phyloP scores from a whole-genome alignment of 2,113 vertebrate species.

The Tor tambroides region DNA sequence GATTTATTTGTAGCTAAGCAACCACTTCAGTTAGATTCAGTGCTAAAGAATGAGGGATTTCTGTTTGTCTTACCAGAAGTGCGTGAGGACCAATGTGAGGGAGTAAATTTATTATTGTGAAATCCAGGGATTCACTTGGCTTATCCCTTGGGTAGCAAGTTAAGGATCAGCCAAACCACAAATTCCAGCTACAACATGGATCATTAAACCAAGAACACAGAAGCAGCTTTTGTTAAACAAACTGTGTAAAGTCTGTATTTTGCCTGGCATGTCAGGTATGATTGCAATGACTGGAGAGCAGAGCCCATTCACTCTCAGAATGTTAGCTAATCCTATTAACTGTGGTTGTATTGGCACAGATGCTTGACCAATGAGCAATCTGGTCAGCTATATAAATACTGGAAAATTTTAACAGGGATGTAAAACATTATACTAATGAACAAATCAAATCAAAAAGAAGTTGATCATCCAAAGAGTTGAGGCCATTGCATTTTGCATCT shows the following conservation, averaged over 20 bases:
- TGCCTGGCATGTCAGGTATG: constrained; percentile 23
- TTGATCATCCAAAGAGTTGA: neutral
- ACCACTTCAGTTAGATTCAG: neutral
- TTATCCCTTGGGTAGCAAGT: neutral
- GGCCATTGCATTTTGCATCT: neutral
- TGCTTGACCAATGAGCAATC: neutral
- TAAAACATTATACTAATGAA: neutral
- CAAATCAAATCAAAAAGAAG: neutral
- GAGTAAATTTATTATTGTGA: neutral
- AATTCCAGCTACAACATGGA: neutral
- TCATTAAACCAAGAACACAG: constrained; percentile 30
- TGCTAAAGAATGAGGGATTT: neutral
- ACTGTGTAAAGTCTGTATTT: constrained; percentile 20
- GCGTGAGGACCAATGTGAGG: too few relatives aligned
- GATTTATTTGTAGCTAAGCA: neutral
- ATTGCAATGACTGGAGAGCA: constrained; percentile 16
- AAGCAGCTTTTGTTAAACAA: constrained; percentile 28
- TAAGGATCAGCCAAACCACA: constrained; percentile 9
- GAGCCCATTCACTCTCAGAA: neutral
- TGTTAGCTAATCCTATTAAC: constrained; percentile 37
- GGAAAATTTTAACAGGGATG: neutral
- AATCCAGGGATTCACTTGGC: neutral
- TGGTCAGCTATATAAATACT: constrained; percentile 4
- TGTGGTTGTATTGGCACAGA: neutral
- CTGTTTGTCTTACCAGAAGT: neutral